Conservation (phyloP, 2,888 invertebrate species). For the Timema podura region DNA sequence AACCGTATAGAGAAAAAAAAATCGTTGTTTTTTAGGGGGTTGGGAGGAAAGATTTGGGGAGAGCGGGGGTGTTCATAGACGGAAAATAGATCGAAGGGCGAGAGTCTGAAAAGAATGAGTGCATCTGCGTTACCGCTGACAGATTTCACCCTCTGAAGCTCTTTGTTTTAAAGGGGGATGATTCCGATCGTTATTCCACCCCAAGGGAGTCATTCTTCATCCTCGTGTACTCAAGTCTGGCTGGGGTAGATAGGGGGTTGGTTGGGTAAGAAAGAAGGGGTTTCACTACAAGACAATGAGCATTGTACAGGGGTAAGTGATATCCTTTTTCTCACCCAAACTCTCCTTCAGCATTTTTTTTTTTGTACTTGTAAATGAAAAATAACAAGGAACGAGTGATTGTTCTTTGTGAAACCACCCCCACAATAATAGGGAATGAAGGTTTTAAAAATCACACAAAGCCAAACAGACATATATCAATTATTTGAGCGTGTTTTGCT, state of each 20-base stretch:
- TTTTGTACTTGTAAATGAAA: conserved; percentile 13
- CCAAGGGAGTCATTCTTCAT: conserved; percentile 9
- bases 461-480: too few species aligned
- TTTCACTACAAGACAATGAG: conserved; percentile 8
- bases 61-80: too few species aligned
- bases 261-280: background rate
- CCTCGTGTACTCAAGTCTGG: background rate
- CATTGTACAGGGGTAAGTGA: conserved; percentile 6
- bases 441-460: too few species aligned
- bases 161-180: conserved; percentile 10
- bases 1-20: too few species aligned
- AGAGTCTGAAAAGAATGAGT: conserved; percentile 9
- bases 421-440: too few species aligned
- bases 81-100: background rate
- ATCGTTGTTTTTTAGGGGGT: too few species aligned
- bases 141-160: conserved; percentile 1
- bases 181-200: conserved; percentile 7
- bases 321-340: background rate
- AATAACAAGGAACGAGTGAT: too few species aligned
- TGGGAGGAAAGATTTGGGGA: too few species aligned
- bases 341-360: background rate
- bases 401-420: too few species aligned
- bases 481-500: too few species aligned
- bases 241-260: background rate
- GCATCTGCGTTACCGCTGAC: conserved; percentile 13